phyloP scores from a whole-genome alignment of 2,888 invertebrate genomes.

The Rhingia rostrata region DNA sequence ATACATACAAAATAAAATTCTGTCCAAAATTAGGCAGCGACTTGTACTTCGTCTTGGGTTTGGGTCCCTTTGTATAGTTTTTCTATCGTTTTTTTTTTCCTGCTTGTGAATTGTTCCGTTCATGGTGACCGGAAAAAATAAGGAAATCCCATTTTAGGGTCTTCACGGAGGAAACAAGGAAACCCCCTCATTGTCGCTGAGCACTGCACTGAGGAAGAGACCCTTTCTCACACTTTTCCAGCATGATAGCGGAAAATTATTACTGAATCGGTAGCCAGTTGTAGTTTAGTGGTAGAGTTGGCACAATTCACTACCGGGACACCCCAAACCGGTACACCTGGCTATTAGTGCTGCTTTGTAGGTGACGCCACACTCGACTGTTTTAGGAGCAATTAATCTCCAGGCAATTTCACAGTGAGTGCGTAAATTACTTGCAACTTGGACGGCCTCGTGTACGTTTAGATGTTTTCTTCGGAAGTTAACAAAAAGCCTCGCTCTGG shows the following conservation, averaged over 20 bases:
- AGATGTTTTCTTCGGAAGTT: slow-evolving; percentile 32
- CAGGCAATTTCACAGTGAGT: slow-evolving; percentile 74
- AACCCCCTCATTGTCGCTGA: slow-evolving; percentile 48
- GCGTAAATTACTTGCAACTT: slow-evolving; percentile 72
- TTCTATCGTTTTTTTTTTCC: not conserved
- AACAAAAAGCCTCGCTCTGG: not conserved
- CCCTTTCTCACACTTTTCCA: slow-evolving; percentile 47
- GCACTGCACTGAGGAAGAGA: slow-evolving; percentile 30
- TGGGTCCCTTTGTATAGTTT: not conserved
- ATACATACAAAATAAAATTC: slow-evolving; percentile 22
- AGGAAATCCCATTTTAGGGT: slow-evolving; percentile 61
- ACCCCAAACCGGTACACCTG: slow-evolving; percentile 43
- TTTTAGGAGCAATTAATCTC: slow-evolving; percentile 66
- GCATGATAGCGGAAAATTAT: slow-evolving; percentile 69
- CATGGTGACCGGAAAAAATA: slow-evolving; percentile 66
- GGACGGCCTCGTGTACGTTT: slow-evolving; percentile 2
- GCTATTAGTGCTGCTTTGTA: slow-evolving; percentile 65
- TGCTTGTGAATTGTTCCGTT: slow-evolving; percentile 21
- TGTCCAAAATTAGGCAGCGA: slow-evolving; percentile 66
- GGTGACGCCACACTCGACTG: slow-evolving; percentile 35
- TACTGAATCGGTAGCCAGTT: slow-evolving; percentile 49
- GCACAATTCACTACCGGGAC: slow-evolving; percentile 62
- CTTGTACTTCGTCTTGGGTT: slow-evolving; percentile 22
- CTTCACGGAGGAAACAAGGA: slow-evolving; percentile 31
- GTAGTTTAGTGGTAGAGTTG: slow-evolving; percentile 55